Evolutionary conservation across 2,113 vertebrate species (phyloP), one percentile per base, ranked within the genome.

Genomic region (Crypturellus undulatus): DNA sequence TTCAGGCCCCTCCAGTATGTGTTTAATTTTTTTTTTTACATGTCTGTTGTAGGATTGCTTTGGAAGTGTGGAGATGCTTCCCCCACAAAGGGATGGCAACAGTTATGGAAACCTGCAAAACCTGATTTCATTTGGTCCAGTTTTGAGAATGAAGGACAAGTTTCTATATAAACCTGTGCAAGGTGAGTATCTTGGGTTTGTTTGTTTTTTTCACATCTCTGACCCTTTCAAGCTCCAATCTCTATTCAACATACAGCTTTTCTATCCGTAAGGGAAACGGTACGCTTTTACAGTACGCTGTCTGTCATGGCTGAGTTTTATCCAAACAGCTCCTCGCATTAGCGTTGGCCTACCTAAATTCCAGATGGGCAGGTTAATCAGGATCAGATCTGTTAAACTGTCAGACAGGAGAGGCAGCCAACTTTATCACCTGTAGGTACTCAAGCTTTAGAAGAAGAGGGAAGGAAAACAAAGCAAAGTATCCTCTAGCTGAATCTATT

Each of bases 91-190:
- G 12, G 90, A 89, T 51, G 89, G 85, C 47, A 92, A 4, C 59
- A 92, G 81, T 65, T 25, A 60, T 0, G 52, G 91, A 5, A 79
- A 67, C 36, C 69, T 47, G 62, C 96, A 62, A 82, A 84, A 16
- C 59, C 73, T 96, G 59, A 52, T 97, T 9, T 97, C 96, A 4
- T 60, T 96, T 0, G 97, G 97, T 9, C 96, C 96, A 1, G 5
- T 96, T 1, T 36, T 86, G 70, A 86, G 76, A 75, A 69, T 2
- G 8, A 89, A 51, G 63, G 34, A 42, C 42, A 83, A 58, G 40
- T 62, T 73, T 30, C 62, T 87, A 0, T 51, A 83, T 5, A 65
- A 63, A 8, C 54, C 88, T 13, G 43, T 11, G 43, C 32, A 91
- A 92, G 92, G 95, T 96, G 89, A 3, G 89, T 75, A 40, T 84